These are phyloP conservation scores for Cecropterus lyciades DNA, from an alignment of 1,140 invertebrate species.

Conservation along the genomic window DNA sequence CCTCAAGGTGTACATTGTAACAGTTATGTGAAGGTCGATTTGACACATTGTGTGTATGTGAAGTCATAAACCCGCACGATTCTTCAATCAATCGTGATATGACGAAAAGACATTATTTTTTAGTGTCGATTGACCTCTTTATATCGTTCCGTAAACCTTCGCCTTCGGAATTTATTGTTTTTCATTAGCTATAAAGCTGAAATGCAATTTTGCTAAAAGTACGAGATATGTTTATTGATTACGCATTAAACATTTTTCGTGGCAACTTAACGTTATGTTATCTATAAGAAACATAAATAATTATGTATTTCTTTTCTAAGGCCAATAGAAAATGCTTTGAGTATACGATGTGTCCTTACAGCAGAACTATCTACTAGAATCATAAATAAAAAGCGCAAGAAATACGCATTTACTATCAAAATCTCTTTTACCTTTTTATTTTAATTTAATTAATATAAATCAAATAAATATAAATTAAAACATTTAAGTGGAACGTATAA, in stretches of 20 bases:
- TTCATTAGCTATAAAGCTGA: slow-evolving; percentile 14
- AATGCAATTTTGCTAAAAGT: neutral
- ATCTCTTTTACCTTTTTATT: too few relatives aligned
- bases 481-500: too few relatives aligned
- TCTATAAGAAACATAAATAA: too few relatives aligned
- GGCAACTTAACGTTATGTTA: neutral
- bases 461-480: too few relatives aligned
- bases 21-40: slow-evolving; percentile 46
- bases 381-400: too few relatives aligned
- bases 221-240: too few relatives aligned
- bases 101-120: slow-evolving; percentile 52
- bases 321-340: too few relatives aligned
- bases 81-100: slow-evolving; percentile 43
- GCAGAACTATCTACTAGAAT: too few relatives aligned
- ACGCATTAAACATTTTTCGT: neutral
- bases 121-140: slow-evolving; percentile 42
- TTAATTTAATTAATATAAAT: too few relatives aligned
- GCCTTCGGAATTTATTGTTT: slow-evolving; percentile 25
- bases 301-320: too few relatives aligned
- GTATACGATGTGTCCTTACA: too few relatives aligned
- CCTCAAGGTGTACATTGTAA: slow-evolving; percentile 36
- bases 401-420: too few relatives aligned
- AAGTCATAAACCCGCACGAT: slow-evolving; percentile 39
- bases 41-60: slow-evolving; percentile 41
- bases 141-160: slow-evolving; percentile 30